Evolutionary conservation across 2,797 vertebrate species (phyloP).

Genomic region (Sparidentex hasta): DNA sequence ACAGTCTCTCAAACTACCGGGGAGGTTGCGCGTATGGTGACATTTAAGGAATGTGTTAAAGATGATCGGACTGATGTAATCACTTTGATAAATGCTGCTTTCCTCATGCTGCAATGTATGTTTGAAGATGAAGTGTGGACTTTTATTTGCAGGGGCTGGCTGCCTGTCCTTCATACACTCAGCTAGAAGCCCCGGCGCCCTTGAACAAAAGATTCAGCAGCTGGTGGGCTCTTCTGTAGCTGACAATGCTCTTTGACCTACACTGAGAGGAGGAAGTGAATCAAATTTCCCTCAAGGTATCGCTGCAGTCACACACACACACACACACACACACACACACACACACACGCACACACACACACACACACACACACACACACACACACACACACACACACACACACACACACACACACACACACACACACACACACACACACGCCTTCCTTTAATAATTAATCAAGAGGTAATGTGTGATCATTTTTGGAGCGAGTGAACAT

Average conservation of each 20-base stretch:
- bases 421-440: conserved; percentile 5
- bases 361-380: neutral
- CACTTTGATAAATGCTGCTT: conserved; percentile 55
- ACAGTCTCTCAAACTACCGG: conserved; percentile 18
- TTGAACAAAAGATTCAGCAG: conserved; percentile 54
- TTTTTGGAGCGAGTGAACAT: neutral
- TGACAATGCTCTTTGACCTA: conserved; percentile 50
- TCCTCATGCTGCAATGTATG: conserved; percentile 44
- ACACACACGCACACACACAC: conserved; percentile 1
- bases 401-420: neutral
- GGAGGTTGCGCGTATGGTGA: conserved; percentile 30
- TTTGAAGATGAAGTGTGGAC: conserved; percentile 38
- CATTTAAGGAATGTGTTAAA: conserved; percentile 53
- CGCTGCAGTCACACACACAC: neutral
- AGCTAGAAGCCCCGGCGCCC: conserved; percentile 36
- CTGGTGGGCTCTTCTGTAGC: conserved; percentile 4
- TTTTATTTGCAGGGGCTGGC: conserved; percentile 46
- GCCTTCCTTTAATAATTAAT: conserved; percentile 46
- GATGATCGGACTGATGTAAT: conserved; percentile 42
- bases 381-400: conserved; percentile 6
- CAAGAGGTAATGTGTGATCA: conserved; percentile 22
- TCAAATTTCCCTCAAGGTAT: conserved; percentile 44
- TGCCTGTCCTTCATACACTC: conserved; percentile 47
- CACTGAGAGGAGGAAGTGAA: conserved; percentile 24
- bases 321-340: conserved; percentile 3